Conservation (phyloP, 1,140 invertebrate species). For the Subanguina moxae region DNA sequence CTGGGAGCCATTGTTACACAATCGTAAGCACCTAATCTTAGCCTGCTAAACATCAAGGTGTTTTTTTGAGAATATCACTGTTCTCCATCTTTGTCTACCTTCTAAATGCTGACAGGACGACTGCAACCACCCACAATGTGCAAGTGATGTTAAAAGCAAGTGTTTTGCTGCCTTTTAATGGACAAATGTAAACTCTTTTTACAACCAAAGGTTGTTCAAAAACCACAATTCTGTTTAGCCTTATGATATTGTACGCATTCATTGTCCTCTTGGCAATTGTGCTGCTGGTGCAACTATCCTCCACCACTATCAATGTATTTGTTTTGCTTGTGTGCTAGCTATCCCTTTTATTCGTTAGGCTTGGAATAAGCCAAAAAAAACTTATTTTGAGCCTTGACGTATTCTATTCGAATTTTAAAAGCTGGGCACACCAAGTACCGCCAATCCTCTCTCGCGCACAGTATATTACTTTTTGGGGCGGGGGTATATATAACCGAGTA, state of each 20-base stretch:
- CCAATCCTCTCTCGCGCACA: too few species aligned
- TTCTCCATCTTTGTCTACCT: constrained; percentile 8
- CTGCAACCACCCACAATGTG: constrained; percentile 11
- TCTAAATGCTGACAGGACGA: constrained; percentile 17
- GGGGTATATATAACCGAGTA: too few species aligned
- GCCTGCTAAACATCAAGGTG: not conserved
- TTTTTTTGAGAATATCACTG: constrained; percentile 21
- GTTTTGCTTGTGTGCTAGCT: too few species aligned
- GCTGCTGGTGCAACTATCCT: constrained; percentile 2
- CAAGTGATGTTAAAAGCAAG: constrained; percentile 8
- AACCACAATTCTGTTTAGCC: constrained; percentile 4
- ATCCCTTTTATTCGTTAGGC: too few species aligned
- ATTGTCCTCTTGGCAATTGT: constrained; percentile 4
- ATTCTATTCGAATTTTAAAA: too few species aligned
- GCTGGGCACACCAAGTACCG: too few species aligned
- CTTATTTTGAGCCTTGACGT: too few species aligned
- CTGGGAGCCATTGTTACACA: constrained; percentile 16
- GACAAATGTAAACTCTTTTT: constrained; percentile 12
- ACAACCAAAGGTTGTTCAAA: not conserved
- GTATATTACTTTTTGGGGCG: too few species aligned
- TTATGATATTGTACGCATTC: constrained; percentile 6
- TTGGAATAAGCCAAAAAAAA: too few species aligned
- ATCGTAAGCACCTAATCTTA: constrained; percentile 1
- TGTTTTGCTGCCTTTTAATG: not conserved
- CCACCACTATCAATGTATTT: constrained; percentile 13